Base-by-base conservation (phyloP, 2,888 invertebrate species). In the Acanthosepion lycidas region DNA sequence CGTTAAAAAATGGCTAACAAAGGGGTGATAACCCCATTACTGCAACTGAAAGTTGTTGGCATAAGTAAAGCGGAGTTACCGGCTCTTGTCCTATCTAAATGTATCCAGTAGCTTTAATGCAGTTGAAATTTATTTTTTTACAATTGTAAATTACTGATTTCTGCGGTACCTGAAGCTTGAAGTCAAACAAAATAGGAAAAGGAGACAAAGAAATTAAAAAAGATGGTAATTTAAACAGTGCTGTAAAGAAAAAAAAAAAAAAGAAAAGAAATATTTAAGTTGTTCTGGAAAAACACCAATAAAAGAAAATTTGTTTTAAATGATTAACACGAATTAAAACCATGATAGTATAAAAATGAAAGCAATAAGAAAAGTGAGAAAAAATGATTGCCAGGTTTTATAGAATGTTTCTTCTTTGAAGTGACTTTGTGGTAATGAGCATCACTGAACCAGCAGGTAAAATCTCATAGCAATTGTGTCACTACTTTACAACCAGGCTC, bases 351-450 rank as follows among this genome's bases (percentile, higher is more conserved):
- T 5, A 78, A 78, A 78, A 78, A 78, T 78, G 78, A 78, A 78
- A 78, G 78, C n/a, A 78, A 33, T n/a, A 15, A 33, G 33, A 33
- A 78, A 78, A 9, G 9, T 12, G 9, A n/a, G 23, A 78, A 78
- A 78, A n/a, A 15, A 33, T 78, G 78, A 78, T 78, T 78, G n/a
- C 78, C 78, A 78, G 33, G 33, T 78, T 78, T 78, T 78, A 78
- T 78, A n/a, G n/a, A 9, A 78, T 33, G n/a, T 78, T 33, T 15
- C 18, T 78, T 78, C 12, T 78, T 78, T 33, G 1, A 78, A 33
- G 78, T 78, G 78, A 78, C 78, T 78, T 78, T 78, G n/a, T 78
- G 78, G 78, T 78, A 78, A 78, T 78, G 78, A 78, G 78, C n/a
- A 78, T 78, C 78, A 33, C 78, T 78, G 78, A 78, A 78, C 78